Percentiles rank a stretch among this genome's conserved stretches.
Conservation (phyloP, 2,797 vertebrate species). For the Bryconaethiops microstoma region DNA sequence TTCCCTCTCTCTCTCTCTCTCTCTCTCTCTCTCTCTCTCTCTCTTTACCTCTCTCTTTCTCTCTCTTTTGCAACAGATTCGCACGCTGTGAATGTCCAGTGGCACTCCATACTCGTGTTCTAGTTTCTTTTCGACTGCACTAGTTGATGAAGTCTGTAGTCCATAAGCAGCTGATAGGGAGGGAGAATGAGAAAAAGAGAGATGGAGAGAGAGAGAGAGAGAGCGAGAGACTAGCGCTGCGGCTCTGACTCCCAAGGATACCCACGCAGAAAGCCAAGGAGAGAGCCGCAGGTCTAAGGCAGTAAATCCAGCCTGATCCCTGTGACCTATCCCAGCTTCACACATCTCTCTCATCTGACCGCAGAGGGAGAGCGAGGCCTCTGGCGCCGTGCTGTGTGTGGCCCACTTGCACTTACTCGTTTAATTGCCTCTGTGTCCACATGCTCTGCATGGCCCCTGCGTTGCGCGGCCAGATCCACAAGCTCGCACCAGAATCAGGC, state of each 20-base stretch:
- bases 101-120: slow-evolving; percentile 46
- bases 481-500: slow-evolving; percentile 24
- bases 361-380: slow-evolving; percentile 42
- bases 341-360: slow-evolving; percentile 60
- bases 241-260: slow-evolving; percentile 54
- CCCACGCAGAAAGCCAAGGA: slow-evolving; percentile 48
- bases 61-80: slow-evolving; percentile 31
- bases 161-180: slow-evolving; percentile 41
- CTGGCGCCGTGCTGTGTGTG: slow-evolving; percentile 49
- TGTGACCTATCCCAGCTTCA: slow-evolving; percentile 58
- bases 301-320: slow-evolving; percentile 58
- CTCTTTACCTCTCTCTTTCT: background rate
- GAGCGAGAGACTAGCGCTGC: slow-evolving; percentile 36
- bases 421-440: slow-evolving; percentile 61
- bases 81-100: slow-evolving; percentile 50
- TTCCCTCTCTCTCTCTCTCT: too few relatives aligned
- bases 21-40: too few relatives aligned
- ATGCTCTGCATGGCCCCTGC: slow-evolving; percentile 45
- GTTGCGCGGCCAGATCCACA: slow-evolving; percentile 12
- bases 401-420: slow-evolving; percentile 53
- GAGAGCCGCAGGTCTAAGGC: slow-evolving; percentile 52
- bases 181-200: slow-evolving; percentile 20
- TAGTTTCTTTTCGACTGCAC: slow-evolving; percentile 48
- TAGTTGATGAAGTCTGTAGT: slow-evolving; percentile 50
- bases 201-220: slow-evolving; percentile 22